These are phyloP conservation scores for Cheilosia pagana DNA, from an alignment of 2,888 invertebrate species.

Conservation along the genomic window DNA sequence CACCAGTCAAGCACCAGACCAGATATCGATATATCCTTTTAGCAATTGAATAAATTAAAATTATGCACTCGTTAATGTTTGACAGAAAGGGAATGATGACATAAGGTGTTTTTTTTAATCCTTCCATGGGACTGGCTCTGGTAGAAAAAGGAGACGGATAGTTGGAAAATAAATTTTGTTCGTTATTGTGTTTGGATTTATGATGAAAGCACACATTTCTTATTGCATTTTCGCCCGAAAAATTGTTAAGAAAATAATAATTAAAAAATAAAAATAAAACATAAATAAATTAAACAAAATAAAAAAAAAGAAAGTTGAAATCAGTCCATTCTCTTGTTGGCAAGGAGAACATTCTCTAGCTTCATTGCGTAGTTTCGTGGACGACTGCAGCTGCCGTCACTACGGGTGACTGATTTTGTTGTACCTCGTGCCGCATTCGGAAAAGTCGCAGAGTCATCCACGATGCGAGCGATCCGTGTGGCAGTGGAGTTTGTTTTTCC, in stretches of 20 bases:
- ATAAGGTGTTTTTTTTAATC: neutral
- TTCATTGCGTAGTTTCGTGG: conserved; percentile 66
- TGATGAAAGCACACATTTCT: conserved; percentile 65
- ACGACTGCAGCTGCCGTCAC: conserved; percentile 71
- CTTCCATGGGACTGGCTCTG: conserved; percentile 12
- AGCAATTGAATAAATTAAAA: conserved; percentile 14
- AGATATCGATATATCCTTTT: conserved; percentile 11
- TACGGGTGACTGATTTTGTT: conserved; percentile 79
- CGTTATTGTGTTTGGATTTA: conserved; percentile 15
- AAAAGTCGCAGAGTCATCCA: conserved; percentile 90
- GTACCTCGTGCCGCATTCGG: conserved; percentile 83
- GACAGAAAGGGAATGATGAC: neutral
- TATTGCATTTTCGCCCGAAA: conserved; percentile 78
- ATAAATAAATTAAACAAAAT: too few relatives aligned
- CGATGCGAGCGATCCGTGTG: conserved; percentile 87
- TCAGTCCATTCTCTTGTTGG: conserved; percentile 64
- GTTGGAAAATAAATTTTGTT: conserved; percentile 42
- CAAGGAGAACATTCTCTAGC: conserved; percentile 64
- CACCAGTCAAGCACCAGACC: conserved; percentile 67
- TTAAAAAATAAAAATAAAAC: conserved; percentile 31
- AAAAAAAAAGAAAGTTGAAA: conserved; percentile 52
- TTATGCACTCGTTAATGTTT: neutral
- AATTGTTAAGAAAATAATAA: conserved; percentile 40
- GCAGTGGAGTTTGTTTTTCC: conserved; percentile 85
- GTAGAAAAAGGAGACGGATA: conserved; percentile 42